A percentile compares a stretch with the other conserved stretches of the same genome.
phyloP scores from a whole-genome alignment of 2,888 invertebrate genomes.

The Lasioglossum calceatum region DNA sequence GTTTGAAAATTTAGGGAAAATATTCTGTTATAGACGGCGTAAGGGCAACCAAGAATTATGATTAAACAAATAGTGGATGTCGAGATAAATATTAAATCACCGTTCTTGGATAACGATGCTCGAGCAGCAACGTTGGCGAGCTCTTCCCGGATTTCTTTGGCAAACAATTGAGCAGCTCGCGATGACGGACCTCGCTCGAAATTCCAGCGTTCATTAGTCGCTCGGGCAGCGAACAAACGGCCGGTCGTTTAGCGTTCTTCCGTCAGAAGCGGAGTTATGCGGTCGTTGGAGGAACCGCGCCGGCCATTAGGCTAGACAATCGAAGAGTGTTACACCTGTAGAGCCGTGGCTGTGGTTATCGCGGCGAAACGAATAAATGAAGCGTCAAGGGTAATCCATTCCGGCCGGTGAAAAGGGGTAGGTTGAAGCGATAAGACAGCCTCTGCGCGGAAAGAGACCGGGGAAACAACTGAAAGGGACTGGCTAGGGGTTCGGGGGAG shows the following conservation, averaged over 20 bases:
- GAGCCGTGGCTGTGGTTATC: slow-evolving; percentile 44
- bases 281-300: slow-evolving; percentile 20
- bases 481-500: not conserved
- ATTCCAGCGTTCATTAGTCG: slow-evolving; percentile 22
- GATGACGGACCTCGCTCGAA: slow-evolving; percentile 3
- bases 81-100: too few species aligned
- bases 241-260: slow-evolving; percentile 22
- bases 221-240: slow-evolving; percentile 12
- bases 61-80: too few species aligned
- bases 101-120: not conserved
- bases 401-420: slow-evolving; percentile 37
- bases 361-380: slow-evolving; percentile 51
- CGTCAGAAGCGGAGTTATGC: slow-evolving; percentile 30
- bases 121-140: not conserved
- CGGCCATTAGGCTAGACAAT: slow-evolving; percentile 46
- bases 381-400: slow-evolving; percentile 60
- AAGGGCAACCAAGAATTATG: too few species aligned
- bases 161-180: slow-evolving; percentile 7
- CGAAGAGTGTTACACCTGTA: slow-evolving; percentile 53
- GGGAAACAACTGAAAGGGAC: slow-evolving; percentile 24
- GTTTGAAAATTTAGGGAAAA: too few species aligned
- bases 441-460: not conserved
- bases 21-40: too few species aligned
- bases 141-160: not conserved
- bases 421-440: slow-evolving; percentile 26